Conservation (phyloP, 2,888 invertebrate genomes). For the Ennomos erosarius region DNA sequence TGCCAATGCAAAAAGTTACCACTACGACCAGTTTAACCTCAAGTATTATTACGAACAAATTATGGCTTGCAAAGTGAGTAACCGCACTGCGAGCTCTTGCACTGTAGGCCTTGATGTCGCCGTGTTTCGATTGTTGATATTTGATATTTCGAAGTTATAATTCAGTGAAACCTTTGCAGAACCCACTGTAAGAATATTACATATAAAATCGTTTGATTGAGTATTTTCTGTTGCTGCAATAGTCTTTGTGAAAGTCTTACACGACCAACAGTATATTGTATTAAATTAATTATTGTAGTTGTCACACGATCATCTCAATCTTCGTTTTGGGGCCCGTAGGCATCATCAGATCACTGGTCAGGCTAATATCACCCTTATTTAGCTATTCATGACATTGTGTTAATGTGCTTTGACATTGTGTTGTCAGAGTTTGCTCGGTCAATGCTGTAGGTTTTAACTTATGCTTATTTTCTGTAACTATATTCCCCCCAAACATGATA, state of each 20-base stretch:
- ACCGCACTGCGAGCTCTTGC: slow-evolving; percentile 1
- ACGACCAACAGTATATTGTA: neutral
- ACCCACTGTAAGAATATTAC: slow-evolving; percentile 8
- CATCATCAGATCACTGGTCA: no score
- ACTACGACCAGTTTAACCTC: slow-evolving; percentile 52
- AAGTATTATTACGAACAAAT: slow-evolving; percentile 61
- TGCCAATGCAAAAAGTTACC: slow-evolving; percentile 55
- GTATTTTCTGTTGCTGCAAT: slow-evolving; percentile 1
- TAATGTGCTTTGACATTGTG: no score
- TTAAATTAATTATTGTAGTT: no score
- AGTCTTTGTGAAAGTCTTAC: slow-evolving; percentile 14
- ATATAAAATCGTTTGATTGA: slow-evolving; percentile 16
- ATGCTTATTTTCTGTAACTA: no score
- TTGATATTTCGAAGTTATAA: slow-evolving; percentile 8
- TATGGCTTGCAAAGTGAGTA: slow-evolving; percentile 58
- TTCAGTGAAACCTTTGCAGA: slow-evolving; percentile 12
- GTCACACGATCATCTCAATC: no score
- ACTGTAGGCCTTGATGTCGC: slow-evolving; percentile 12
- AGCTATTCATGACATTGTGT: no score
- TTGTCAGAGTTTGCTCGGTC: no score
- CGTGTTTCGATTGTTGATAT: slow-evolving; percentile 15
- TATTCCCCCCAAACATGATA: no score
- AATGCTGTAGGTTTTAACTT: no score
- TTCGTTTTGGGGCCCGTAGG: no score
- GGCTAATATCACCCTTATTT: no score